Conservation (phyloP, 2,888 invertebrate genomes). For the Electrophaes corylata region DNA sequence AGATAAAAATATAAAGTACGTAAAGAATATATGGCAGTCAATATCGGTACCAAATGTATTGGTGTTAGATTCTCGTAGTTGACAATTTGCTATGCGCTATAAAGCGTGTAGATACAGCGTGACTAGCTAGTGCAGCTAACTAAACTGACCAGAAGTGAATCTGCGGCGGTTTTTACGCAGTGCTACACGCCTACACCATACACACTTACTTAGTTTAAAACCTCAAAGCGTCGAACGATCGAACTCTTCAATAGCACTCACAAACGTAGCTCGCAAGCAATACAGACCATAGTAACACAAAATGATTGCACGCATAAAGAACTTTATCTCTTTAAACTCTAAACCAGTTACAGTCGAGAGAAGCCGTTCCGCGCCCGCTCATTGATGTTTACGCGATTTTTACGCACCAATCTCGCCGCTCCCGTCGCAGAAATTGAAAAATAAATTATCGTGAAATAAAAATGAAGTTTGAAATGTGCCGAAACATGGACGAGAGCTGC, state of each 20-base stretch:
- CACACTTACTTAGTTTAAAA: neutral
- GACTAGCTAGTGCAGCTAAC: neutral
- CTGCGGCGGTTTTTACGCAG: neutral
- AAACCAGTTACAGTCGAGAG: conserved; percentile 75
- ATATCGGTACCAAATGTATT: conserved; percentile 5
- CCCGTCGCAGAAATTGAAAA: conserved; percentile 76
- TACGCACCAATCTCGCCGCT: conserved; percentile 76
- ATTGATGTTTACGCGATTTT: conserved; percentile 78
- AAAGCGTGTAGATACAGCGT: conserved; percentile 25
- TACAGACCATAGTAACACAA: conserved; percentile 72
- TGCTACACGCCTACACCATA: too few relatives aligned
- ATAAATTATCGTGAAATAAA: conserved; percentile 77
- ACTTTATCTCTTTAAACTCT: conserved; percentile 80
- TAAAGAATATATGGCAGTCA: neutral
- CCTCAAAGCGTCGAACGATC: neutral
- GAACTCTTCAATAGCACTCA: conserved; percentile 38
- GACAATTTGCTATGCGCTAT: conserved; percentile 26
- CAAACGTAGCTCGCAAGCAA: conserved; percentile 38
- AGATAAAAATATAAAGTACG: conserved; percentile 18
- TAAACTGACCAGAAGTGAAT: neutral
- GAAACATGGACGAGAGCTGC: conserved; percentile 36
- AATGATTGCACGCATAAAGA: conserved; percentile 82
- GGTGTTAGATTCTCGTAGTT: neutral
- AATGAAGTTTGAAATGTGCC: conserved; percentile 56
- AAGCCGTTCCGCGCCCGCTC: conserved; percentile 74